Percentiles rank a stretch among this genome's conserved stretches.
phyloP scores from a whole-genome alignment of 2,888 invertebrate species.

The Cryptus viduatorius region DNA sequence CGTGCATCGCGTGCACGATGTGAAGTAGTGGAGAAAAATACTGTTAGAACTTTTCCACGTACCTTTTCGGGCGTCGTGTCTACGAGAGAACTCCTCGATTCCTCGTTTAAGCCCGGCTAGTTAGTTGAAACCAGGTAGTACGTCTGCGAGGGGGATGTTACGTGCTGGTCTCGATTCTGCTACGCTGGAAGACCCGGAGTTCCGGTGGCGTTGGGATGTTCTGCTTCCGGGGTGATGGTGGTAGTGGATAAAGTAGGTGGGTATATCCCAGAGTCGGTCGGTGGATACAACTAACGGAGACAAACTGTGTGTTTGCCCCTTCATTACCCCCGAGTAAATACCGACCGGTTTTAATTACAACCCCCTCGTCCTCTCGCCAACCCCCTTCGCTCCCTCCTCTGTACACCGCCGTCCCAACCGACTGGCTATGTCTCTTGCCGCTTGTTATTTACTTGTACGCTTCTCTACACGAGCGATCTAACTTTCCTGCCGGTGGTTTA shows the following conservation, averaged over 20 bases:
- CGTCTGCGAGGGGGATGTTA: constrained; percentile 32
- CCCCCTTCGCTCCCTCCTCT: constrained; percentile 22
- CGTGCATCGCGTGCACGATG: constrained; percentile 36
- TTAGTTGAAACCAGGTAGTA: constrained; percentile 61
- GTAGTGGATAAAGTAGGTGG: constrained; percentile 69
- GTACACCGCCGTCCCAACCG: constrained; percentile 9
- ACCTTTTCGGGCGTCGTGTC: constrained; percentile 22
- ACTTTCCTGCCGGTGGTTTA: constrained; percentile 80
- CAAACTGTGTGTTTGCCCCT: constrained; percentile 83
- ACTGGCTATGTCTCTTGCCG: constrained; percentile 80
- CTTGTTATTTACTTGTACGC: constrained; percentile 82
- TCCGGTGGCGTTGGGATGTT: constrained; percentile 17
- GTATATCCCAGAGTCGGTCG: constrained; percentile 69
- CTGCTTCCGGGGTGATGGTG: constrained; percentile 25
- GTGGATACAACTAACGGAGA: constrained; percentile 81
- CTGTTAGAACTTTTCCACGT: constrained; percentile 34
- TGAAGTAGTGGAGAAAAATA: constrained; percentile 37
- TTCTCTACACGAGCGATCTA: constrained; percentile 73
- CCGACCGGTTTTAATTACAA: constrained; percentile 84
- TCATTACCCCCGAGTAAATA: constrained; percentile 84
- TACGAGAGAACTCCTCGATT: constrained; percentile 50
- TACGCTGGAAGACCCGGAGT: constrained; percentile 12
- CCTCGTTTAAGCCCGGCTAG: constrained; percentile 63
- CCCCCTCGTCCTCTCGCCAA: constrained; percentile 69
- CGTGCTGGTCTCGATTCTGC: constrained; percentile 42